Percentiles rank a stretch among this genome's conserved stretches.
Conservation (phyloP, 2,113 vertebrate species). For the Baryphthengus martii region DNA sequence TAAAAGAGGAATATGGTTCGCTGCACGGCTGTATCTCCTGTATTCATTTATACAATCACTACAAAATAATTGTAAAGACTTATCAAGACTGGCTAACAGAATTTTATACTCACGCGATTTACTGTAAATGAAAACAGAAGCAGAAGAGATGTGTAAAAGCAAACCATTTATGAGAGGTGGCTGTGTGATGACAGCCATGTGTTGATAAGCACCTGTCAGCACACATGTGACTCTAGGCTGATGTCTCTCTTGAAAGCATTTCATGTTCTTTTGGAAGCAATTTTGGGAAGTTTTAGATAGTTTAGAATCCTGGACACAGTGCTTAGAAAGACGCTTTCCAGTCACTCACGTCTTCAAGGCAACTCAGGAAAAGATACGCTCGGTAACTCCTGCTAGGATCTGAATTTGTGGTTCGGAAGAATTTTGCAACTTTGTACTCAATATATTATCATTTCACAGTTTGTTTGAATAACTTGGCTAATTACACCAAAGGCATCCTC, state of each 20-base stretch:
- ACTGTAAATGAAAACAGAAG: background rate
- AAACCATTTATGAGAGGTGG: background rate
- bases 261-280: background rate
- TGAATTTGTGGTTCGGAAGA: background rate
- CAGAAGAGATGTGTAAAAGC: background rate
- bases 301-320: background rate
- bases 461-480: background rate
- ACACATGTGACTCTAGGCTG: accelerated
- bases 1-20: background rate
- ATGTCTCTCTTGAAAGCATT: background rate
- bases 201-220: background rate
- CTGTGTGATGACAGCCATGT: background rate
- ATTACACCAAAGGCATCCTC: background rate
- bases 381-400: background rate
- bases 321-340: background rate
- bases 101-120: background rate
- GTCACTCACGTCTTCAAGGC: background rate
- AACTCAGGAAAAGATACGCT: background rate
- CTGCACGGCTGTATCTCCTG: background rate
- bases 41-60: background rate
- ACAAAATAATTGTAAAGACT: background rate
- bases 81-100: background rate
- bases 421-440: background rate
- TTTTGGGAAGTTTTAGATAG: background rate
- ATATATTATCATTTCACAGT: background rate